Percentiles rank a stretch among this genome's conserved stretches.
phyloP scores from a whole-genome alignment of 2,113 vertebrate genomes.

The Dasypus novemcinctus region DNA sequence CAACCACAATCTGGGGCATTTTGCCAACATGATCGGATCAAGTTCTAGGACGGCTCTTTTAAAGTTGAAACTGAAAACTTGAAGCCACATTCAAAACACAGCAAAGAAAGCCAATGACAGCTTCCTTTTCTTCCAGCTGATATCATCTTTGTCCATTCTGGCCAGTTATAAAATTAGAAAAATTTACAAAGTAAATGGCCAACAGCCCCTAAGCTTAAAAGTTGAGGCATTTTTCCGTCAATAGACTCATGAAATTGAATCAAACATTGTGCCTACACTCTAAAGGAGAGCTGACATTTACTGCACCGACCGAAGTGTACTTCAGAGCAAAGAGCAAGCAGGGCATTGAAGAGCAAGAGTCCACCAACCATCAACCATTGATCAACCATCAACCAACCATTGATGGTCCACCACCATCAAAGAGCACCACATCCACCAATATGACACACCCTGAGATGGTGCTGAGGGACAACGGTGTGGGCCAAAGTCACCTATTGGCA shows the following conservation, averaged over 20 bases:
- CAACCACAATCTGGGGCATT: not conserved
- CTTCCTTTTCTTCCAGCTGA: not conserved
- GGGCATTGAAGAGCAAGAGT: rapidly evolving
- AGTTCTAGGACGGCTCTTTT: not conserved
- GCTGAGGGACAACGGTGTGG: not conserved
- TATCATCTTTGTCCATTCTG: not conserved
- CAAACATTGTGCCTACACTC: not conserved
- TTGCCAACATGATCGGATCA: not conserved
- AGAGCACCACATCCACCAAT: rapidly evolving
- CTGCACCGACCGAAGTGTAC: rapidly evolving
- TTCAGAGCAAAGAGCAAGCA: not conserved
- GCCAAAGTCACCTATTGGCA: not conserved
- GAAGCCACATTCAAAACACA: not conserved
- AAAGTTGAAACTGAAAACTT: not conserved
- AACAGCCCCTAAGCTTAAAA: not conserved
- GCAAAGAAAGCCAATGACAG: not conserved
- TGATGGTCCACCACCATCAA: no score
- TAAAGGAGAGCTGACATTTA: not conserved
- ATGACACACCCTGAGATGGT: not conserved
- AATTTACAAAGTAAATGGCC: not conserved
- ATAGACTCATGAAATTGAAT: not conserved
- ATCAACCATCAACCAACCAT: no score
- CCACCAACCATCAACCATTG: no score
- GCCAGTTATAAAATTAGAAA: not conserved
- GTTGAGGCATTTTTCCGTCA: not conserved